Conservation (phyloP, 2,797 vertebrate species). For the Garrulus glandarius region DNA sequence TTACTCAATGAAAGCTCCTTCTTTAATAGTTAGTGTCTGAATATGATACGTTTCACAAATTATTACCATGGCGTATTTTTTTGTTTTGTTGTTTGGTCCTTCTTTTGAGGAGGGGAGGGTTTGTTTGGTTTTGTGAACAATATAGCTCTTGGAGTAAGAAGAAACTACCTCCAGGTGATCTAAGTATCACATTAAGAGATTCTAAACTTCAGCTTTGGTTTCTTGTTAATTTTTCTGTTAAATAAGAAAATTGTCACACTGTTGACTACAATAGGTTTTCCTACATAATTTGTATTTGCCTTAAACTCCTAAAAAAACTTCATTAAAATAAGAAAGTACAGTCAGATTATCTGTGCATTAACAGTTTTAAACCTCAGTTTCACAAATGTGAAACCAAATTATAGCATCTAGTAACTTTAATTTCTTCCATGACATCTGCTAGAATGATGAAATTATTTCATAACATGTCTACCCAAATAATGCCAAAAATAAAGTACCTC, state of each 20-base stretch:
- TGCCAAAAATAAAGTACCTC: not conserved
- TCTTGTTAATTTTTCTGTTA: not conserved
- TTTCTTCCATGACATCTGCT: not conserved
- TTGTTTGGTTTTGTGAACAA: not conserved
- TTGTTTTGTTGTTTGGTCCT: not conserved
- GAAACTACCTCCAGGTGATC: not conserved
- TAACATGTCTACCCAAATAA: not conserved
- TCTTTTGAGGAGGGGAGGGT: not conserved
- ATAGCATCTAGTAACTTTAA: not conserved
- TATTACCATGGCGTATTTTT: not conserved
- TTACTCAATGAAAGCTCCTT: not conserved
- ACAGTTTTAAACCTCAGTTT: not conserved
- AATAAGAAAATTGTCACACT: not conserved
- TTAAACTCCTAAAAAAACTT: not conserved
- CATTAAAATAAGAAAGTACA: not conserved
- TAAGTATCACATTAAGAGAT: not conserved
- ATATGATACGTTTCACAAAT: not conserved
- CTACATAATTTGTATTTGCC: not conserved
- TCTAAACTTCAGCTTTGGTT: not conserved
- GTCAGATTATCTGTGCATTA: not conserved
- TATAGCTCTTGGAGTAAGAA: not conserved
- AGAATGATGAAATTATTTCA: not conserved
- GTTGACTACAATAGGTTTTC: not conserved
- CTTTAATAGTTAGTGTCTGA: not conserved
- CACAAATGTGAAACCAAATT: not conserved